phyloP scores from a whole-genome alignment of 2,888 invertebrate species.

The Operophtera brumata region DNA sequence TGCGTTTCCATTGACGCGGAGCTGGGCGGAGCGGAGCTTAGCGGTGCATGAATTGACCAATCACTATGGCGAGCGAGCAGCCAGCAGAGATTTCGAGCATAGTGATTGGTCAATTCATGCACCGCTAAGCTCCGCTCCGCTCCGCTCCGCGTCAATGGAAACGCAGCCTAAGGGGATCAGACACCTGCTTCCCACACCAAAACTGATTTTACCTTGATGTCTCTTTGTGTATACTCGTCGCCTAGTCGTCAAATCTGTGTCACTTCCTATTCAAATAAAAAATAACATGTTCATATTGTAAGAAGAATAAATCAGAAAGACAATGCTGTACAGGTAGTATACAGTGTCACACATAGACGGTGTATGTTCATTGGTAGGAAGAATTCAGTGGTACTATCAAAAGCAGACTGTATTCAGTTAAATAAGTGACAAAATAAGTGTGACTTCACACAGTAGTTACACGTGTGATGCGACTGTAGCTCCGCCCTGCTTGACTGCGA shows the following conservation, averaged over 20 bases:
- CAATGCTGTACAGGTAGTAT: constrained; percentile 74
- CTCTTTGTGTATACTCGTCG: constrained; percentile 62
- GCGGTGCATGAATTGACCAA: too few relatives aligned
- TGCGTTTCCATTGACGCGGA: too few relatives aligned
- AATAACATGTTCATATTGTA: constrained; percentile 33
- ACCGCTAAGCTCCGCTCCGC: too few relatives aligned
- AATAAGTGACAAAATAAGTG: constrained; percentile 10
- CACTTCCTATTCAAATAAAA: constrained; percentile 61
- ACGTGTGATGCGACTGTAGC: constrained; percentile 92
- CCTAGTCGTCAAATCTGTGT: constrained; percentile 45
- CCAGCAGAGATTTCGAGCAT: too few relatives aligned
- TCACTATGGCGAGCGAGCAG: too few relatives aligned
- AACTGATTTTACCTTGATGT: constrained; percentile 62
- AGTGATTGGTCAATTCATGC: too few relatives aligned
- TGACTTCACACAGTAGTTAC: constrained; percentile 80
- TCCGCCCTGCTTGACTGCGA: constrained; percentile 87
- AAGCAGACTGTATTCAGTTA: constrained; percentile 3
- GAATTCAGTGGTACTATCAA: constrained; percentile 16
- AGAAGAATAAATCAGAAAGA: constrained; percentile 30
- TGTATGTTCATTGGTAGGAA: constrained; percentile 45
- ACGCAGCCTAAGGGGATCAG: constrained; percentile 23
- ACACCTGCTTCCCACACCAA: constrained; percentile 20
- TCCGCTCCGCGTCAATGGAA: too few relatives aligned
- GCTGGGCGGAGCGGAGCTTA: too few relatives aligned
- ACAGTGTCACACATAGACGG: constrained; percentile 46